Evolutionary conservation across 2,113 vertebrate genomes (phyloP).

Genomic region (Parus major): DNA sequence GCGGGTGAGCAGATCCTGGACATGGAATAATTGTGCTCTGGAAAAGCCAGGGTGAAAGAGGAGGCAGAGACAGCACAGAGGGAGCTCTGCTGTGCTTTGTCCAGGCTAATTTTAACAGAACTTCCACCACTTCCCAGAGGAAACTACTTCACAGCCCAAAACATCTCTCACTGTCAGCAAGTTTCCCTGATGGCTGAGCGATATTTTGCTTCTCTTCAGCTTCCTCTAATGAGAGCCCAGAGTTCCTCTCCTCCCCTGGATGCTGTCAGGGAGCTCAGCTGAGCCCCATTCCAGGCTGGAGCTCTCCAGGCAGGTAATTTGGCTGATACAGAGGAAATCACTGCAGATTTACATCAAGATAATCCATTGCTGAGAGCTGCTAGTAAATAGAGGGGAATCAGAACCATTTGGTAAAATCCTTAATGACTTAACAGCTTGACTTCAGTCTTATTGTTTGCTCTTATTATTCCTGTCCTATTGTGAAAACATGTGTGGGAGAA

Average conservation of each 20-base stretch:
- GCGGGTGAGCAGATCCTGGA: not conserved
- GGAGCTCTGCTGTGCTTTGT: not conserved
- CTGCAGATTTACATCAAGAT: slow-evolving; percentile 39
- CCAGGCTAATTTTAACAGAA: slow-evolving; percentile 56
- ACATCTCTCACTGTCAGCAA: slow-evolving; percentile 57
- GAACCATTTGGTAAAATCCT: slow-evolving; percentile 53
- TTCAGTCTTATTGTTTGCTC: slow-evolving; percentile 50
- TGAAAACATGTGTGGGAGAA: slow-evolving; percentile 34
- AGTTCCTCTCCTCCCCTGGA: slow-evolving; percentile 4
- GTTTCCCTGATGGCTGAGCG: slow-evolving; percentile 38
- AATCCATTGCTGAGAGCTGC: not conserved
- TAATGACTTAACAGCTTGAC: slow-evolving; percentile 51
- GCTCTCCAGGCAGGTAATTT: not conserved
- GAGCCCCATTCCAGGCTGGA: not conserved
- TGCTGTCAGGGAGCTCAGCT: not conserved
- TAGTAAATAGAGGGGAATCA: slow-evolving; percentile 6
- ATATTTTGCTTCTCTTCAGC: slow-evolving; percentile 16
- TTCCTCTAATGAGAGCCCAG: slow-evolving; percentile 21
- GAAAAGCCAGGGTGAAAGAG: not conserved
- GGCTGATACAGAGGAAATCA: slow-evolving; percentile 23
- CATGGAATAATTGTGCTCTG: not conserved
- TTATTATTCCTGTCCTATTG: slow-evolving; percentile 39
- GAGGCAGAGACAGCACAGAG: not conserved
- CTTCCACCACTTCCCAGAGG: slow-evolving; percentile 65
- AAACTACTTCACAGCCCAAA: slow-evolving; percentile 61